These are phyloP conservation scores for Lophura swinhoii DNA, from an alignment of 2,797 vertebrate species.

Conservation along the genomic window DNA sequence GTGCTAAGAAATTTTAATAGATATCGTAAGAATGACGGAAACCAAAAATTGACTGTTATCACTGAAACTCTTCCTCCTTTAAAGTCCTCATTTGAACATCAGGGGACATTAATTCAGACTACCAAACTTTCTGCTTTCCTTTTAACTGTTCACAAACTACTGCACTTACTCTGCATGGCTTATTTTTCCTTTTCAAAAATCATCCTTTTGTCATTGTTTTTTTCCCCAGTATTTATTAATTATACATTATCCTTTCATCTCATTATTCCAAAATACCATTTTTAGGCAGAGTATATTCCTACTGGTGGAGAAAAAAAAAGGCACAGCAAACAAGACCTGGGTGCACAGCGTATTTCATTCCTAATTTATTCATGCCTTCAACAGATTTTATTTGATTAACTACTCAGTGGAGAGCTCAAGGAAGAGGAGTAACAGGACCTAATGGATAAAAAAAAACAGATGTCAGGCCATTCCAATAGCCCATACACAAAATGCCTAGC, in stretches of 20 bases:
- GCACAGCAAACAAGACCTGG: too few species aligned
- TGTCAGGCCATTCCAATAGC: neutral
- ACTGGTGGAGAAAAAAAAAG: neutral
- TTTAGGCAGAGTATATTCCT: neutral
- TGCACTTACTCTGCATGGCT: neutral
- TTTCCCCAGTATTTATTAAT: neutral
- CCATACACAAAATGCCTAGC: neutral
- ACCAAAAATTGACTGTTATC: neutral
- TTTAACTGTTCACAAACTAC: neutral
- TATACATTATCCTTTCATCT: neutral
- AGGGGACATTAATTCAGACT: neutral
- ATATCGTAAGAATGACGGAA: neutral
- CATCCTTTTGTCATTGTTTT: accelerated
- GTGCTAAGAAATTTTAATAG: neutral
- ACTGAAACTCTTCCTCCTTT: neutral
- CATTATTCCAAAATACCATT: neutral
- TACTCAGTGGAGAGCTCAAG: neutral
- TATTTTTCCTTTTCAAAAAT: neutral
- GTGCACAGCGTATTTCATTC: neutral
- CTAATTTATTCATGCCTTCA: neutral
- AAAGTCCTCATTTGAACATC: neutral
- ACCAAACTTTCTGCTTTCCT: neutral
- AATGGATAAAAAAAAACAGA: neutral
- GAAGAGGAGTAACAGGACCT: neutral
- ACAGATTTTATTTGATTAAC: neutral